A percentile compares a stretch with the other conserved stretches of the same genome.
phyloP scores from a whole-genome alignment of 2,888 invertebrate species.

The Harpalus rubripes region DNA sequence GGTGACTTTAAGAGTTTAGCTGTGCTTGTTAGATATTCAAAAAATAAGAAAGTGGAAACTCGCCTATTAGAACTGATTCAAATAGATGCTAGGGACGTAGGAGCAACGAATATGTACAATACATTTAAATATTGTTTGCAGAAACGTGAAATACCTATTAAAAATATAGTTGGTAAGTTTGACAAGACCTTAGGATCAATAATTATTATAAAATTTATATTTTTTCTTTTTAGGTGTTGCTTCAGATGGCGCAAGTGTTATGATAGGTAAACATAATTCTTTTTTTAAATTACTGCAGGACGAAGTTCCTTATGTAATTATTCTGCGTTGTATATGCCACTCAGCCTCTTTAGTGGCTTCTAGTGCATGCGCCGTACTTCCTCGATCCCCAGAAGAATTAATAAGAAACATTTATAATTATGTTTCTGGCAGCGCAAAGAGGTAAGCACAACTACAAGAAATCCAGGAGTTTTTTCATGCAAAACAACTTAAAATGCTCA shows the following conservation, averaged over 20 bases:
- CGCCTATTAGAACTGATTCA: slow-evolving; percentile 56
- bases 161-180: slow-evolving; percentile 52
- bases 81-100: slow-evolving; percentile 56
- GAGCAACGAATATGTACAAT: slow-evolving; percentile 44
- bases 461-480: slow-evolving; percentile 61
- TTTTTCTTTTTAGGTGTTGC: slow-evolving; percentile 27
- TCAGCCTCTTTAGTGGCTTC: slow-evolving; percentile 24
- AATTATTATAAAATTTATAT: neutral
- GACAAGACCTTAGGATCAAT: neutral
- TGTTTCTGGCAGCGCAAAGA: slow-evolving; percentile 31
- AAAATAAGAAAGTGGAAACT: slow-evolving; percentile 14
- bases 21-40: slow-evolving; percentile 19
- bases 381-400: slow-evolving; percentile 17
- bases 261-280: slow-evolving; percentile 62
- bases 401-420: slow-evolving; percentile 20
- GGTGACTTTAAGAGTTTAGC: slow-evolving; percentile 11
- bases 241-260: slow-evolving; percentile 64
- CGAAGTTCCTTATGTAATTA: slow-evolving; percentile 29
- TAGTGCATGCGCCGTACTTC: neutral
- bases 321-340: slow-evolving; percentile 41
- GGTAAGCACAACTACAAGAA: slow-evolving; percentile 59
- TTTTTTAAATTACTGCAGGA: slow-evolving; percentile 49
- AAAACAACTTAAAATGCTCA: slow-evolving; percentile 65
- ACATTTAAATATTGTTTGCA: slow-evolving; percentile 56
- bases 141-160: slow-evolving; percentile 51